Percentiles rank a stretch among this genome's conserved stretches.
These are phyloP conservation scores for Maconellicoccus hirsutus DNA, from an alignment of 1,140 invertebrate genomes.

Conservation along the genomic window DNA sequence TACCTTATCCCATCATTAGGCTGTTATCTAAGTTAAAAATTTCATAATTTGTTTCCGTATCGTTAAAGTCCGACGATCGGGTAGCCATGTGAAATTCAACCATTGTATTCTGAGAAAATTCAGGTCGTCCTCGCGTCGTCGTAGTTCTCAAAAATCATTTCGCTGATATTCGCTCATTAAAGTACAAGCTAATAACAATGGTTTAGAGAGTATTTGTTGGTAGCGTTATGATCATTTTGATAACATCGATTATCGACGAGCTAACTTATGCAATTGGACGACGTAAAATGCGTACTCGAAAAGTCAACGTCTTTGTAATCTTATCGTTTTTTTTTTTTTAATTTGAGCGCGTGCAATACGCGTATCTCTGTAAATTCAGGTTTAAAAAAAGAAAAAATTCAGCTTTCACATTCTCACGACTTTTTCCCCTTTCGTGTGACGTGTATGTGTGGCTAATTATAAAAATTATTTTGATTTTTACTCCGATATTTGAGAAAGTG, in stretches of 20 bases:
- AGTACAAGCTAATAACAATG: no score
- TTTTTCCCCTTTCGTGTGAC: not conserved
- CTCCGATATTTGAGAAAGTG: not conserved
- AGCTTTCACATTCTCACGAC: constrained; percentile 7
- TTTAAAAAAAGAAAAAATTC: not conserved
- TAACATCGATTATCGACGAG: no score
- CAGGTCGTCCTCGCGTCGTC: not conserved
- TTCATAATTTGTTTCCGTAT: not conserved
- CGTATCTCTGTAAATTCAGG: no score
- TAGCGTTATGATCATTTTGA: no score
- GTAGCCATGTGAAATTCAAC: not conserved
- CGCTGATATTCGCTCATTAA: no score
- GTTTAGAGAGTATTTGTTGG: no score
- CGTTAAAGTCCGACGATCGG: not conserved
- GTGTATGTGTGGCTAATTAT: not conserved
- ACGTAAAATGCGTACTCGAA: no score
- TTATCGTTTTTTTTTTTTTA: no score
- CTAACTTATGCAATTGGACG: no score
- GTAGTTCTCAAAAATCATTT: no score
- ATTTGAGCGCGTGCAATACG: no score
- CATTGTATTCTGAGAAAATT: not conserved
- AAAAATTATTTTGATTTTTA: not conserved
- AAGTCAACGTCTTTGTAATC: no score
- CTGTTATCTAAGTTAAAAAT: not conserved
- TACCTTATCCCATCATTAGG: not conserved